Conservation (phyloP, 2,888 invertebrate species). For the Coelopa pilipes region DNA sequence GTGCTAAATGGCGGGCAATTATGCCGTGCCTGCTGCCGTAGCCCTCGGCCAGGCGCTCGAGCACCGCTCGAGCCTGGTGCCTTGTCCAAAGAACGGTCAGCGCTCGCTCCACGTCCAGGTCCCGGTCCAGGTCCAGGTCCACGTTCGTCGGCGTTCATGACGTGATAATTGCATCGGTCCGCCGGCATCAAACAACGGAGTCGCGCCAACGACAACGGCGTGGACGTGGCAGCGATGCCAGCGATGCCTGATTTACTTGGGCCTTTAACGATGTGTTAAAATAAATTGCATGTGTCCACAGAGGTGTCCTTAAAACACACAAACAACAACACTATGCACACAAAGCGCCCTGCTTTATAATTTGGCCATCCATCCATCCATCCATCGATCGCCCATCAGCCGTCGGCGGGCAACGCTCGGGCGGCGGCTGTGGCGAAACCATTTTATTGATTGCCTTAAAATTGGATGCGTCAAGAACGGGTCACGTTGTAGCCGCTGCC, state of each 20-base stretch:
- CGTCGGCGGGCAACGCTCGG: not conserved
- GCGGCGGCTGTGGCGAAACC: not conserved
- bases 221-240: not conserved
- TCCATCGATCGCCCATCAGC: not conserved
- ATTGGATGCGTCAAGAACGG: not conserved
- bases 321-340: not conserved
- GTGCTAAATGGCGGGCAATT: conserved; percentile 63
- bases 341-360: conserved; percentile 1
- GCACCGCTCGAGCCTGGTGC: too few species aligned
- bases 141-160: conserved; percentile 47
- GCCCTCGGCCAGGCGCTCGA: not conserved
- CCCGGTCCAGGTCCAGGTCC: too few species aligned
- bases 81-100: too few species aligned
- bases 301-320: conserved; percentile 37
- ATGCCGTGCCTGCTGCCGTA: conserved; percentile 39
- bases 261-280: conserved; percentile 64
- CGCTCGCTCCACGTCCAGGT: too few species aligned
- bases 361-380: too few species aligned
- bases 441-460: conserved; percentile 17
- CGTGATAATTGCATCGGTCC: conserved; percentile 60
- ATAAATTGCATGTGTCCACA: conserved; percentile 58
- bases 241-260: conserved; percentile 47
- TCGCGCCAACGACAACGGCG: not conserved
- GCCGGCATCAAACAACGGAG: not conserved
- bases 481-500: too few species aligned